A percentile compares a stretch with the other conserved stretches of the same genome.
Conservation (phyloP, 2,888 invertebrate species). For the Coleophora flavipennella region DNA sequence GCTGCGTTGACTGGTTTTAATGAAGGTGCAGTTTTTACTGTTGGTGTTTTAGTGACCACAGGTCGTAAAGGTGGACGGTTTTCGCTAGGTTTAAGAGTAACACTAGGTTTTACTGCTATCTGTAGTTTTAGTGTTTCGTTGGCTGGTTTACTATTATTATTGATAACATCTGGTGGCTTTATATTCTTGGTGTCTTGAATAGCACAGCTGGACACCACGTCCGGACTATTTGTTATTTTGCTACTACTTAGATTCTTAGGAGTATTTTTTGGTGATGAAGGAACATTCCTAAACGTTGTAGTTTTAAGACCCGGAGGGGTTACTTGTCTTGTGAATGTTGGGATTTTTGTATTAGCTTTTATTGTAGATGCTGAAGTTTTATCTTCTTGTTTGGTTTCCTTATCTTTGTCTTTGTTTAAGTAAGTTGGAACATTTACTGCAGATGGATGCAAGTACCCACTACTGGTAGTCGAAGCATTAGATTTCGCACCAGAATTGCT, state of each 20-base stretch:
- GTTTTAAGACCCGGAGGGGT: slow-evolving; percentile 67
- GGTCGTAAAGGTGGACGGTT: slow-evolving; percentile 53
- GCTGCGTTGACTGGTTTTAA: slow-evolving; percentile 40
- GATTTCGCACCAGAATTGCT: slow-evolving; percentile 75
- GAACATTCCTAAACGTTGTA: slow-evolving; percentile 51
- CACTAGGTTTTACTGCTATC: slow-evolving; percentile 52
- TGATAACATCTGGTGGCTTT: slow-evolving; percentile 77
- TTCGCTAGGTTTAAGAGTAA: slow-evolving; percentile 50
- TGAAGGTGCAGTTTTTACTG: slow-evolving; percentile 39
- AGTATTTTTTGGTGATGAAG: slow-evolving; percentile 49
- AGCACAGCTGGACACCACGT: slow-evolving; percentile 81
- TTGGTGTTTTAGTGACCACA: slow-evolving; percentile 22
- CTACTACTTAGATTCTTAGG: slow-evolving; percentile 38
- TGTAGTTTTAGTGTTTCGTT: slow-evolving; percentile 54
- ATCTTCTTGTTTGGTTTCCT: slow-evolving; percentile 38
- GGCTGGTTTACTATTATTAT: slow-evolving; percentile 54
- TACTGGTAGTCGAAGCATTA: slow-evolving; percentile 75
- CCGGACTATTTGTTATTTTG: slow-evolving; percentile 76
- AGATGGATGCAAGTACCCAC: slow-evolving; percentile 82
- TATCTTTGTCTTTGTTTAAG: slow-evolving; percentile 34
- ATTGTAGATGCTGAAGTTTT: slow-evolving; percentile 50
- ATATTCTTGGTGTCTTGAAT: slow-evolving; percentile 51
- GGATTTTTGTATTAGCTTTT: slow-evolving; percentile 62
- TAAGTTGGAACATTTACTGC: slow-evolving; percentile 77
- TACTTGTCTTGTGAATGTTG: slow-evolving; percentile 56